phyloP scores from a whole-genome alignment of 2,113 vertebrate genomes.

The Saiga tatarica region DNA sequence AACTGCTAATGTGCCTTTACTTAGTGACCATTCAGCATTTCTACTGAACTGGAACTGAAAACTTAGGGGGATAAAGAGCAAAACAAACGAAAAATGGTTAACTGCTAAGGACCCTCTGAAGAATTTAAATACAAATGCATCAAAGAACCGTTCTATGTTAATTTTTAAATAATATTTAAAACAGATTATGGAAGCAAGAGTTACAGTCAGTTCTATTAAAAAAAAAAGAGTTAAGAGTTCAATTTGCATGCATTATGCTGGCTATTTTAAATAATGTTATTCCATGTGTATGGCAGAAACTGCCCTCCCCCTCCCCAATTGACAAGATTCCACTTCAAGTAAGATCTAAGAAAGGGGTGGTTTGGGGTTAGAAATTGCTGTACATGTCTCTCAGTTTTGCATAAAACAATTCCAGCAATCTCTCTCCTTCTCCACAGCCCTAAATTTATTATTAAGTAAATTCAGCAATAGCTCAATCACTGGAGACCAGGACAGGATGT shows the following conservation, averaged over 20 bases:
- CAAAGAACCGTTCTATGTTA: slow-evolving; percentile 30
- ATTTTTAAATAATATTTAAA: slow-evolving; percentile 57
- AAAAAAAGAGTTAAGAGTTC: slow-evolving; percentile 64
- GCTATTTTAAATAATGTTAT: slow-evolving; percentile 73
- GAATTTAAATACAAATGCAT: not conserved
- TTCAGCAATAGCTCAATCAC: slow-evolving; percentile 72
- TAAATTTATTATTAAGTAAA: slow-evolving; percentile 73
- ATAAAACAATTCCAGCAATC: slow-evolving; percentile 52
- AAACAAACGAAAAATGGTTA: slow-evolving; percentile 6
- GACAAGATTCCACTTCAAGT: slow-evolving; percentile 57
- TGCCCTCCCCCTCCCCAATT: not conserved
- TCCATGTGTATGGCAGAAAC: slow-evolving; percentile 34
- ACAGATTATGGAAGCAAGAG: slow-evolving; percentile 61
- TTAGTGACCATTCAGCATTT: slow-evolving; percentile 48
- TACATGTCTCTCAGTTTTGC: slow-evolving; percentile 47
- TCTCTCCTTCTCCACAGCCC: slow-evolving; percentile 57
- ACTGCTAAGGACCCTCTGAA: not conserved
- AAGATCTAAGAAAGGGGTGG: slow-evolving; percentile 49
- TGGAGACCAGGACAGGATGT: slow-evolving; percentile 32
- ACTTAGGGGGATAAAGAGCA: not conserved
- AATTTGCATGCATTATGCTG: slow-evolving; percentile 62
- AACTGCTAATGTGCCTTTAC: slow-evolving; percentile 60
- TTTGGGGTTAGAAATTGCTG: slow-evolving; percentile 41
- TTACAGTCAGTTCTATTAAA: slow-evolving; percentile 56
- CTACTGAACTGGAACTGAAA: slow-evolving; percentile 51